A percentile compares a stretch with the other conserved stretches of the same genome.
Evolutionary conservation across 1,140 invertebrate genomes (phyloP).

Genomic region (Macrocentrus cingulum): DNA sequence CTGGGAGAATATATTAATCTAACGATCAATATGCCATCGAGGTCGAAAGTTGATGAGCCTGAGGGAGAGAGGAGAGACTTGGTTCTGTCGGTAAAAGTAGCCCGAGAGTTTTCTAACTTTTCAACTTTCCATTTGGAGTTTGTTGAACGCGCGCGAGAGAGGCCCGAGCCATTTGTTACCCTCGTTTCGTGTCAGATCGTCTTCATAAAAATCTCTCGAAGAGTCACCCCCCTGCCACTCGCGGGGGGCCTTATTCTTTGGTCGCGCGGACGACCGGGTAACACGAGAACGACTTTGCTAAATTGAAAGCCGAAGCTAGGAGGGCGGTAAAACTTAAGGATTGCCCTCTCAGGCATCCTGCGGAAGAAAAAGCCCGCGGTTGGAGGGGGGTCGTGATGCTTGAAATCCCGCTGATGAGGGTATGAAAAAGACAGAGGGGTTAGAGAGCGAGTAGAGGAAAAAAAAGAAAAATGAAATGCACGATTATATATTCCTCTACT

Average conservation of each 20-base stretch:
- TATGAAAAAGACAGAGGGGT: not conserved
- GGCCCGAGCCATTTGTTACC: slow-evolving; percentile 17
- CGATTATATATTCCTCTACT: slow-evolving; percentile 3
- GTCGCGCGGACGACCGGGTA: slow-evolving; percentile 1
- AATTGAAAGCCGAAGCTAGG: slow-evolving; percentile 17
- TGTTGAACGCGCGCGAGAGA: too few relatives aligned
- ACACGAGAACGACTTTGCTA: slow-evolving; percentile 17
- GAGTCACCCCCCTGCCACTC: not conserved
- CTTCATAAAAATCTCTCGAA: slow-evolving; percentile 18
- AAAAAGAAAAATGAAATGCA: not conserved
- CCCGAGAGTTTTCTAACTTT: slow-evolving; percentile 2
- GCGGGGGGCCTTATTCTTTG: not conserved
- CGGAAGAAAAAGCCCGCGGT: not conserved
- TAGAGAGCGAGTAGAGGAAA: not conserved
- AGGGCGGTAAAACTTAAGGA: slow-evolving; percentile 1
- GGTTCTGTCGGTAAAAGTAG: too few relatives aligned
- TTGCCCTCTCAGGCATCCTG: not conserved
- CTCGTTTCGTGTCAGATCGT: slow-evolving; percentile 20
- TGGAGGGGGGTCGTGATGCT: not conserved
- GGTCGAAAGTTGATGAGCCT: slow-evolving; percentile 24
- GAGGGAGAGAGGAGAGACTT: slow-evolving; percentile 6
- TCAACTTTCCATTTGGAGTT: slow-evolving; percentile 21
- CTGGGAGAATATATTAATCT: slow-evolving; percentile 27
- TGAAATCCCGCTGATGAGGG: slow-evolving; percentile 9
- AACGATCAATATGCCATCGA: slow-evolving; percentile 28